These are phyloP conservation scores for Megamerina dolium DNA, from an alignment of 2,888 invertebrate species.

Conservation along the genomic window DNA sequence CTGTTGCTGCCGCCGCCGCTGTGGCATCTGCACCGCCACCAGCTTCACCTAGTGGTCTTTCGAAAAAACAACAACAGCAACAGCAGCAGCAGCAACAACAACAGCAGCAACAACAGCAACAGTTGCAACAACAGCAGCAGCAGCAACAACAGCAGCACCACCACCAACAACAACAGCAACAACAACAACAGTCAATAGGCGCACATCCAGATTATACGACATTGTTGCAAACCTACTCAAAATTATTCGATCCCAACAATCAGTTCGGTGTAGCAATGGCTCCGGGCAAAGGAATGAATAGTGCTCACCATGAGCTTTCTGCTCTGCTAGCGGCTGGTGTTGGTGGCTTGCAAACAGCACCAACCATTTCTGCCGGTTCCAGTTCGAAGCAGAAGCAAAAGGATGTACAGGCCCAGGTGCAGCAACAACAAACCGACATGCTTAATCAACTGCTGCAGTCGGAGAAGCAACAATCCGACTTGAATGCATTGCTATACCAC, in stretches of 20 bases:
- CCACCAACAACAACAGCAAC: slow-evolving; percentile 35
- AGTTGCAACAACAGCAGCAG: slow-evolving; percentile 12
- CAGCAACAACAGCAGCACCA: slow-evolving; percentile 23
- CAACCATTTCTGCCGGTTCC: slow-evolving; percentile 7
- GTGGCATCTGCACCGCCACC: slow-evolving; percentile 26
- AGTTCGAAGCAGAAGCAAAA: slow-evolving; percentile 33
- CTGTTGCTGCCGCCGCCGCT: slow-evolving; percentile 32
- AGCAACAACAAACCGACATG: slow-evolving; percentile 40
- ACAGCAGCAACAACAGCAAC: slow-evolving; percentile 26
- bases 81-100: slow-evolving; percentile 24
- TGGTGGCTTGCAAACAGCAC: slow-evolving; percentile 19
- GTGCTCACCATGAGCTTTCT: slow-evolving; percentile 39
- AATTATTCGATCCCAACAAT: slow-evolving; percentile 44
- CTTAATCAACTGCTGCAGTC: slow-evolving; percentile 44
- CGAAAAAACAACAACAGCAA: slow-evolving; percentile 25
- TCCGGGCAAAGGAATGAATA: slow-evolving; percentile 29
- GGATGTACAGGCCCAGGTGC: slow-evolving; percentile 23
- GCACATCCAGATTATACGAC: slow-evolving; percentile 41
- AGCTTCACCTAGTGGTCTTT: slow-evolving; percentile 25
- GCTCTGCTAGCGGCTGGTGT: slow-evolving; percentile 39
- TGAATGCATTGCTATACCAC: slow-evolving; percentile 41
- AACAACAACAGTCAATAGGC: slow-evolving; percentile 31
- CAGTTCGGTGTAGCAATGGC: slow-evolving; percentile 35
- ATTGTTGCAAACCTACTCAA: slow-evolving; percentile 45
- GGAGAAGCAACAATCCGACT: slow-evolving; percentile 44